Conservation (phyloP, 1,140 invertebrate genomes). For the Hyposmocoma kahamanoa region DNA sequence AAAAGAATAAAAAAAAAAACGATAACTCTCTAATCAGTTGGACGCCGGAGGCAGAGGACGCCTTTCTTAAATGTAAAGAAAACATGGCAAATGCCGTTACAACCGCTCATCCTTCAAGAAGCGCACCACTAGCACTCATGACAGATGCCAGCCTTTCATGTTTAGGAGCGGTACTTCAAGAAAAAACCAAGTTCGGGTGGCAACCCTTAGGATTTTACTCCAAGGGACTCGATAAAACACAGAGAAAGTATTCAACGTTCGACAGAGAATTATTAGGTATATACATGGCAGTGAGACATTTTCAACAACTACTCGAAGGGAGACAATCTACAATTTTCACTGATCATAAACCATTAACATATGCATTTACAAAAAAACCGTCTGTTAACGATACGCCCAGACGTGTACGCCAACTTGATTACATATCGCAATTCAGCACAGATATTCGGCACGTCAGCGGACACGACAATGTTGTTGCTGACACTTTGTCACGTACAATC, state of each 20-base stretch:
- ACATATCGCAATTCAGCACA: slow-evolving; percentile 7
- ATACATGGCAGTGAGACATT: slow-evolving; percentile 29
- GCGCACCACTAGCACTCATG: slow-evolving; percentile 33
- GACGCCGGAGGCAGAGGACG: slow-evolving; percentile 5
- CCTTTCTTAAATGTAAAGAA: slow-evolving; percentile 19
- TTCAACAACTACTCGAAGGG: slow-evolving; percentile 23
- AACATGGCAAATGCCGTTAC: slow-evolving; percentile 23
- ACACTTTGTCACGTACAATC: slow-evolving; percentile 23
- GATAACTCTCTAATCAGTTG: slow-evolving; percentile 11
- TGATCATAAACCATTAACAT: slow-evolving; percentile 40
- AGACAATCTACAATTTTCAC: slow-evolving; percentile 28
- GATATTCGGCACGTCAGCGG: not conserved
- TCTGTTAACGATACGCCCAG: not conserved
- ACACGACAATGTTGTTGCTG: slow-evolving; percentile 11
- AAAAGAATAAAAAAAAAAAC: slow-evolving; percentile 6
- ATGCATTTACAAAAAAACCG: slow-evolving; percentile 18
- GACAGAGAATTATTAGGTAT: slow-evolving; percentile 28
- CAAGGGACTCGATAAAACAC: not conserved
- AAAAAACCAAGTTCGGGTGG: not conserved
- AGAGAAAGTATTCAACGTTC: slow-evolving; percentile 6
- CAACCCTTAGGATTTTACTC: not conserved
- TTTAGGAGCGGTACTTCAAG: not conserved
- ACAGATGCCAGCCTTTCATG: no score
- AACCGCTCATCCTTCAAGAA: not conserved
- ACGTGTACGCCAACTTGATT: not conserved